Evolutionary conservation across 2,113 vertebrate species (phyloP).

Genomic region (Verasper variegatus): DNA sequence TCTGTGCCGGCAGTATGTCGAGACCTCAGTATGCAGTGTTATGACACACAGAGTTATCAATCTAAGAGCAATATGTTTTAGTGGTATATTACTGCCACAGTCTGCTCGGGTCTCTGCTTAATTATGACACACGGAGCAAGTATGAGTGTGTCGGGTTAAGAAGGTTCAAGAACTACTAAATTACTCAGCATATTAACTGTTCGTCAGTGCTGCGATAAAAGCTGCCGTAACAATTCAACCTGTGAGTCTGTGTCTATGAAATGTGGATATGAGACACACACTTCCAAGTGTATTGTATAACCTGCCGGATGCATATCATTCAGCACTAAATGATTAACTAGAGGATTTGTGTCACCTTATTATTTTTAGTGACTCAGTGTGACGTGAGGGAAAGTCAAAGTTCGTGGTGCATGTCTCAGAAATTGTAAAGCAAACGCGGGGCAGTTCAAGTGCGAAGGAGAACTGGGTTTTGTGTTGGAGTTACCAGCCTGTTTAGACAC

Average conservation of each 20-base stretch:
- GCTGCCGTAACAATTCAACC: constrained; percentile 2
- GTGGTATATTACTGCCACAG: constrained; percentile 71
- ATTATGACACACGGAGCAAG: constrained; percentile 65
- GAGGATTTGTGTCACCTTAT: not conserved
- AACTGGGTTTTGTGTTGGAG: constrained; percentile 40
- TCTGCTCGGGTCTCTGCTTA: constrained; percentile 71
- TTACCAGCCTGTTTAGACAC: constrained; percentile 37
- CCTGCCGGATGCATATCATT: not conserved
- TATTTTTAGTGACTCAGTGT: constrained; percentile 20
- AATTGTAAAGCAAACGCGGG: constrained; percentile 1
- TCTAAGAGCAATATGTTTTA: constrained; percentile 84
- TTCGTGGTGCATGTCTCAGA: constrained; percentile 1
- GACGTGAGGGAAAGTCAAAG: constrained; percentile 1
- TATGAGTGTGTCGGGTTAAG: constrained; percentile 49
- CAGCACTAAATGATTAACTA: not conserved
- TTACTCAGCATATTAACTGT: constrained; percentile 56
- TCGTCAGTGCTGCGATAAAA: constrained; percentile 36
- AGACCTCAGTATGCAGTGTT: constrained; percentile 63
- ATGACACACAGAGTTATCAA: constrained; percentile 78
- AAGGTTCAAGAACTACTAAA: constrained; percentile 72
- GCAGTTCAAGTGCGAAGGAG: constrained; percentile 38
- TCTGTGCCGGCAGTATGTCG: constrained; percentile 71
- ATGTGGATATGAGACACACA: not conserved
- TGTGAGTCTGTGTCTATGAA: not conserved
- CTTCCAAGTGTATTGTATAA: not conserved